Evolutionary conservation across 2,888 invertebrate species (phyloP), one percentile per base, ranked within the genome.

Genomic region (Biston betularia): DNA sequence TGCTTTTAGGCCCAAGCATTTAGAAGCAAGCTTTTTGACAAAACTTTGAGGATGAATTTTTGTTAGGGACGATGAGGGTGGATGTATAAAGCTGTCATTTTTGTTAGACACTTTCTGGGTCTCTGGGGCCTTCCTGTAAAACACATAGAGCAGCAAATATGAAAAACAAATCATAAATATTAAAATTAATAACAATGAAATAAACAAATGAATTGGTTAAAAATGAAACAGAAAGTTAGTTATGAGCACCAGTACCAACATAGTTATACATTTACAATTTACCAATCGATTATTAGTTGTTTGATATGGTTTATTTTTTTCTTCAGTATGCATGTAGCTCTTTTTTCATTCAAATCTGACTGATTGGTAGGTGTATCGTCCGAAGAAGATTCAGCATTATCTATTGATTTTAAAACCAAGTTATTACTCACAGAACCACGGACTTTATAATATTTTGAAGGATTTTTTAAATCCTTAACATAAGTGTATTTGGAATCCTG

Each of bases 11-110:
- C 94, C 92, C 84, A 93, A 90, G 90, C 90, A 93, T 84, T 93
- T 94, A 44, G 93, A 92, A 87, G 94, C 93, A 88, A 94, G 89
- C 89, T 91, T 92, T 89, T 92, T 90, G 67, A 93, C 93, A 83
- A 93, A 93, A 88, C 90, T 93, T 81, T 90, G 90, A 77, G 89
- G 84, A 79, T 89, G 87, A 79, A 78, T 86, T 83, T 92, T 92
- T 78, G 88, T 92, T 89, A 93, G 75, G 78, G 87, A 86, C 74
- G 92, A 92, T 84, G 92, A 87, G 78, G 92, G 89, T 84, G 90
- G 87, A 81, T 87, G 84, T 83, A 89, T 78, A 75, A 87, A 86
- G 91, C 92, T 88, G 81, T 89, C 84, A 82, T 83, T 86, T 83
- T 82, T 83, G 85, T 93, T 92, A 90, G 85, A 89, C 78, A 83